Evolutionary conservation across 2,888 invertebrate genomes (phyloP).

Genomic region (Dexiosoma caninum): DNA sequence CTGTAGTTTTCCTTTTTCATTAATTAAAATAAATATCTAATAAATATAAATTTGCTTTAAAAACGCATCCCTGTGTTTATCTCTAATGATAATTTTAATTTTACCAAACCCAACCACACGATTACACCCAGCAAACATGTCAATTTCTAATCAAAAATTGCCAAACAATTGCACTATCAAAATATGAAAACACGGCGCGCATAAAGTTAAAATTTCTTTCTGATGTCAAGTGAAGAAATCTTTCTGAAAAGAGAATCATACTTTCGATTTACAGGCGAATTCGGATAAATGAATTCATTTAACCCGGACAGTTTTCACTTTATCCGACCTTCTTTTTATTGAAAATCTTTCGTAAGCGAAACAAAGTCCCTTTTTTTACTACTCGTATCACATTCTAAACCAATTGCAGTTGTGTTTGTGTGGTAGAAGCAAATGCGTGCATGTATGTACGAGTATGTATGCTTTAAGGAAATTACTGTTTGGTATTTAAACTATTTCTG

Average conservation of each 20-base stretch:
- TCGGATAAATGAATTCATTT: too few relatives aligned
- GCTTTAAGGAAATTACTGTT: neutral
- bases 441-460: neutral
- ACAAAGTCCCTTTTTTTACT: too few relatives aligned
- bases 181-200: too few relatives aligned
- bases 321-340: neutral
- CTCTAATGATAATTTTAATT: conserved; percentile 51
- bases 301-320: too few relatives aligned
- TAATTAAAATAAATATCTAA: conserved; percentile 59
- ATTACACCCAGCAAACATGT: neutral
- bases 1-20: conserved; percentile 2
- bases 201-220: too few relatives aligned
- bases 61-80: conserved; percentile 56
- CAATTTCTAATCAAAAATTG: neutral
- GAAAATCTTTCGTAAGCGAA: neutral
- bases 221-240: neutral
- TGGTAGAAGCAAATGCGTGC: neutral
- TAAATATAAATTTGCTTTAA: conserved; percentile 57
- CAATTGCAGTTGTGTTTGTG: neutral
- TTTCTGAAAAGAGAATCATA: neutral
- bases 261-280: neutral
- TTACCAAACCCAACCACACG: conserved; percentile 12
- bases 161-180: too few relatives aligned
- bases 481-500: conserved; percentile 55
- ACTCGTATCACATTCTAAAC: neutral